phyloP scores from a whole-genome alignment of 2,797 vertebrate species.

The Carcharodon carcharias region DNA sequence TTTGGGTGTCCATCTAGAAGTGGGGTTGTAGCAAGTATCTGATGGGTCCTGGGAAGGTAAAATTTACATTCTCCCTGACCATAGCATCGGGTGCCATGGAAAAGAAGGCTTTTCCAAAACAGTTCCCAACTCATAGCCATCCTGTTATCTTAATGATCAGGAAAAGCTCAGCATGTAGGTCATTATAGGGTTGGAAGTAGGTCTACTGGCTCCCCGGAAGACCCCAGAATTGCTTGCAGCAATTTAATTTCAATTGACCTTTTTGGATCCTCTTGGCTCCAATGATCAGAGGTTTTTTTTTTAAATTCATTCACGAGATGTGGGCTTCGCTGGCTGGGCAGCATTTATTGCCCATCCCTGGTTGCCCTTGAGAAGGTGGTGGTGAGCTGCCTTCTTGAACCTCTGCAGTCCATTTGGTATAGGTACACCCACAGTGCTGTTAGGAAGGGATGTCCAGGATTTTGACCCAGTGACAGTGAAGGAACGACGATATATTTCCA shows the following conservation, averaged over 20 bases:
- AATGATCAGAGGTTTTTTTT: neutral
- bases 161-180: neutral
- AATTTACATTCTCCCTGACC: neutral
- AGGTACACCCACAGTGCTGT: too few relatives aligned
- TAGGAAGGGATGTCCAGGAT: too few relatives aligned
- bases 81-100: too few relatives aligned
- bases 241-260: neutral
- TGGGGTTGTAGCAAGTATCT: neutral
- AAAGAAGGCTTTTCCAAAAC: neutral
- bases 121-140: neutral
- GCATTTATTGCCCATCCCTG: too few relatives aligned
- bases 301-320: too few relatives aligned
- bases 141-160: neutral
- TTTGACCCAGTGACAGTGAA: too few relatives aligned
- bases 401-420: too few relatives aligned
- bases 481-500: too few relatives aligned
- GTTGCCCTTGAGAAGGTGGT: too few relatives aligned
- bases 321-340: too few relatives aligned
- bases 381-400: too few relatives aligned
- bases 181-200: neutral
- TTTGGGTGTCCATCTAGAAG: neutral
- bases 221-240: neutral
- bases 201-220: neutral
- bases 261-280: neutral
- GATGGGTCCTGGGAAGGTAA: neutral